phyloP scores from a whole-genome alignment of 2,113 vertebrate species.

The Ellobius talpinus region DNA sequence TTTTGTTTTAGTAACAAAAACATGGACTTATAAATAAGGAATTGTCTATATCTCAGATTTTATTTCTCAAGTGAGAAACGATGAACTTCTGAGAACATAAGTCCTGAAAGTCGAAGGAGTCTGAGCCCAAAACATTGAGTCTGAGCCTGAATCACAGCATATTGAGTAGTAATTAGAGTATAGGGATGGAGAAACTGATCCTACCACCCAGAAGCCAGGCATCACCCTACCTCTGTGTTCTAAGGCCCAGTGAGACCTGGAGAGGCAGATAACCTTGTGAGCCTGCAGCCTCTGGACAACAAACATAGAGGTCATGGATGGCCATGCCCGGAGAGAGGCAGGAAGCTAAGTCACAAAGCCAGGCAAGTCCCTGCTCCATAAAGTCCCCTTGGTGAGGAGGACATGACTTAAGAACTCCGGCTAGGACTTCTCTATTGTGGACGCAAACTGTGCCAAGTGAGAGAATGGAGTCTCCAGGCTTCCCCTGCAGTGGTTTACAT shows the following conservation, averaged over 20 bases:
- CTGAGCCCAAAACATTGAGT: not conserved
- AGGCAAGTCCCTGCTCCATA: not conserved
- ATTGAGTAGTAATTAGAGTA: not conserved
- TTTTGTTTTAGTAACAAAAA: not conserved
- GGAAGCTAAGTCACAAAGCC: not conserved
- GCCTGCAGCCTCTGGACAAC: not conserved
- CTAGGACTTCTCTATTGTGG: not conserved
- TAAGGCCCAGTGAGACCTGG: not conserved
- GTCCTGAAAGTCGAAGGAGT: not conserved
- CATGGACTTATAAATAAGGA: not conserved
- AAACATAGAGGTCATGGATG: accelerated
- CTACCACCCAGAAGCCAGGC: not conserved
- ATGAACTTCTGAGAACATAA: not conserved
- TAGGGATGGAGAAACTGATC: not conserved
- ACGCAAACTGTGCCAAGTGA: not conserved
- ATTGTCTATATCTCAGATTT: not conserved
- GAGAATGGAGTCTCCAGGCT: not conserved
- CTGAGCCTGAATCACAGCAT: not conserved
- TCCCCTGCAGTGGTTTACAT: not conserved
- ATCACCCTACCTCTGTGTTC: not conserved
- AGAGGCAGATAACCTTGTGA: not conserved
- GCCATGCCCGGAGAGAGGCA: not conserved
- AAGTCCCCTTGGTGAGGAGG: not conserved
- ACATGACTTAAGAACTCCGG: not conserved
- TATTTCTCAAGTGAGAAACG: not conserved